Base-by-base conservation (phyloP, 2,888 invertebrate genomes). In the Ptycholaimellus sp. region DNA sequence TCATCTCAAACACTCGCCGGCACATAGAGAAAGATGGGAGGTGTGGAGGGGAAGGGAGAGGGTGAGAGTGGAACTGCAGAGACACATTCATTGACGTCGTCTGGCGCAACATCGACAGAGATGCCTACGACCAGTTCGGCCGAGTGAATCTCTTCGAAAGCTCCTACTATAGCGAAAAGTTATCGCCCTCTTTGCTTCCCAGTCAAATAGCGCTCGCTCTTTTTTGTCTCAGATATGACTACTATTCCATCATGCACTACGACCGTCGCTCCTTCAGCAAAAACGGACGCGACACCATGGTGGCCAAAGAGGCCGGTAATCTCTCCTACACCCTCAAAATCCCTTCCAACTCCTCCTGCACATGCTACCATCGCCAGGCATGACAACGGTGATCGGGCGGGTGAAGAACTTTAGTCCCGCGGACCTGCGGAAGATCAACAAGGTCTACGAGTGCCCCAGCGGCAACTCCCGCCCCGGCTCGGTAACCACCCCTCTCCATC, bases 71-170 rank as follows among this genome's bases (percentile, higher is more conserved):
- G n/a, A n/a, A n/a, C n/a, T n/a, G n/a, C n/a, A n/a, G 56, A 6
- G 56, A 56, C 35, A 46, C 50, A 30, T 52, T 46, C 42, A 53
- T 56, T 18, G 41, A 45, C 5, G 53, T 56, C 31, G 40, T 56
- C 14, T 56, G 56, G 56, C 51, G 51, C 29, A 56, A 56, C 42
- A 56, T 56, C 36, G 56, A 57, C 41, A 40, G 44, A 37, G 56
- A 56, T 36, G 56, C 56, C 2, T 56, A 56, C 40, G 56, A 56
- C 42, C 56, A 56, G 36, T 56, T 56, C 40, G 56, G 56, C 11
- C 49, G 53, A 35, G 56, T 56, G 11, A 53, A 57, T 38, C 40
- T 57, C 20, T 44, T 46, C 1, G 56, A 56, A 37, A 49, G 48
- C 21, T 51, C 49, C 7, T 56, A 57, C 35, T 57, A 57, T 33